Evolutionary conservation across 2,888 invertebrate species (phyloP), one percentile per base, ranked within the genome.

Genomic region (Ellobium chinense): DNA sequence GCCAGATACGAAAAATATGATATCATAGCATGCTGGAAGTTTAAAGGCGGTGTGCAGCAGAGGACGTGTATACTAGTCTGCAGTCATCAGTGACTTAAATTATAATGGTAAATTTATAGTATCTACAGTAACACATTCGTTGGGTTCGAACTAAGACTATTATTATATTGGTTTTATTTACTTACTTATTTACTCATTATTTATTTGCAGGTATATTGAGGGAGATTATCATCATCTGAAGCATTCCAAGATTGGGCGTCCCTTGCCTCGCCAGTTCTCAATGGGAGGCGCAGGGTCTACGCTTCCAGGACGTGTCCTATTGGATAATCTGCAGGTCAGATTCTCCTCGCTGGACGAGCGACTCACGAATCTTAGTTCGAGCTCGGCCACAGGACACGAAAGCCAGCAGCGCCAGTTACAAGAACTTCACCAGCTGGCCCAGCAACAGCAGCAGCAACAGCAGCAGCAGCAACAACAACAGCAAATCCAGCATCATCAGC

Each of bases 161-260:
- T 65, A 9, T n/a, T 65, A 5, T 65, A 7, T 34, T 65, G 12
- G 18, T 34, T 31, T 34, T 18, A 14, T 31, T 69, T 12, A 27
- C 5, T 12, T 46, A 12, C 18, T 46, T 12, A 12, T 46, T 18
- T 46, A 18, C 21, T 69, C 39, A 18, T 63, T 62, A 56, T 56
- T 27, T 70, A 36, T 39, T 65, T 81, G 1, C 84, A 91, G 91
- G 81, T 91, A 91, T 79, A 91, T 90, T 21, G 91, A 90, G 27
- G 90, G 91, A 0, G 91, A 91, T 78, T 91, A 88, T 80, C 90
- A 91, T 74, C 87, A 91, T 74, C 80, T 91, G 70, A 91, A 91
- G 82, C 85, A 85, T 66, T 84, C 88, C 24, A 85, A 88, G 29
- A 88, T 90, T 37, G 85, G 76, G 24, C 84, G 84, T 24, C 74